phyloP scores from a whole-genome alignment of 2,113 vertebrate species.

The Mustela nigripes region DNA sequence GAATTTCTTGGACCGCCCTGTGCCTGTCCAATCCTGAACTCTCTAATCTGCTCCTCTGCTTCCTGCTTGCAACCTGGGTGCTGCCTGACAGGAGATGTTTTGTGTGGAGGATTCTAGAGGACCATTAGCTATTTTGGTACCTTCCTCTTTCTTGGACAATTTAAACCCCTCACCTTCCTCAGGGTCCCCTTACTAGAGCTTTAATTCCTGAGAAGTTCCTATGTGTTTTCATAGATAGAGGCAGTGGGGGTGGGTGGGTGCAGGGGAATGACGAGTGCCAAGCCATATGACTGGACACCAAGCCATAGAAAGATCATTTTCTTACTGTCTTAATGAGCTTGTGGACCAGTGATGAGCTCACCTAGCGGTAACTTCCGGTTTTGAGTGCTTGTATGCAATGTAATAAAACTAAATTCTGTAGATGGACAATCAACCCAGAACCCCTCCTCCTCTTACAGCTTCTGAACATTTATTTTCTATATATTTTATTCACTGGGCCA shows the following conservation, averaged over 20 bases:
- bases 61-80: neutral
- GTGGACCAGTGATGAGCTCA: neutral
- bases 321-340: neutral
- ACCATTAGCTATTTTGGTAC: neutral
- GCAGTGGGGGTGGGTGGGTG: neutral
- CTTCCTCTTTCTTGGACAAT: neutral
- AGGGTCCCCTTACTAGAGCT: neutral
- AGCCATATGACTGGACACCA: neutral
- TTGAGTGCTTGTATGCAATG: neutral
- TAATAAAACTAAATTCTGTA: neutral
- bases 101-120: slow-evolving; percentile 28
- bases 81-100: slow-evolving; percentile 31
- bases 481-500: slow-evolving; percentile 58
- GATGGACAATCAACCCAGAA: neutral
- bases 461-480: slow-evolving; percentile 39
- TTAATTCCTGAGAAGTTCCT: slow-evolving; percentile 50
- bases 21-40: slow-evolving; percentile 3
- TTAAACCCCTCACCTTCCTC: neutral
- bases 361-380: neutral
- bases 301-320: neutral
- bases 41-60: neutral
- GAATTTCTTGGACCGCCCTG: neutral
- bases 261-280: neutral
- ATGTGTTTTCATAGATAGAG: neutral
- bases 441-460: neutral